phyloP scores from a whole-genome alignment of 2,113 vertebrate species.

The Halichoerus grypus region DNA sequence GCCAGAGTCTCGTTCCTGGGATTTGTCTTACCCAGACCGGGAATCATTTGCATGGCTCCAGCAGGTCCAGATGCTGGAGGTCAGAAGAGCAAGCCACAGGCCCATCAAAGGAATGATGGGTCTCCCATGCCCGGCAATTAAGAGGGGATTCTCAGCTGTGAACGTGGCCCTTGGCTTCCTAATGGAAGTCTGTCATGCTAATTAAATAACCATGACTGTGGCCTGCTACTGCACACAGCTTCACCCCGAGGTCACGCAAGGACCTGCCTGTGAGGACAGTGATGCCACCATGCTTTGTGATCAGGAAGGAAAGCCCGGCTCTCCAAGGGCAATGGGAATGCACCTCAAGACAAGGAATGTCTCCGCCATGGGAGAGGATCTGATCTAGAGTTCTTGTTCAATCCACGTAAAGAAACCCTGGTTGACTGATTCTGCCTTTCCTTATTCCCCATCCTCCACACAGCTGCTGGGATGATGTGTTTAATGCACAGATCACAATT shows the following conservation, averaged over 20 bases:
- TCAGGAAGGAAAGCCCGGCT: constrained; percentile 48
- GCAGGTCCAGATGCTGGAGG: constrained; percentile 76
- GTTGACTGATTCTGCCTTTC: background rate
- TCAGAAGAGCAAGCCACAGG: constrained; percentile 81
- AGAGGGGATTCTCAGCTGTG: constrained; percentile 81
- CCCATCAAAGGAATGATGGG: constrained; percentile 82
- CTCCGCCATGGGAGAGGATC: rapidly evolving
- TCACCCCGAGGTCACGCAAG: constrained; percentile 63
- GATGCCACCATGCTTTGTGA: constrained; percentile 48
- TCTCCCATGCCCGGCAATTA: constrained; percentile 80
- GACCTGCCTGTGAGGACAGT: constrained; percentile 76
- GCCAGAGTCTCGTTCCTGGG: background rate
- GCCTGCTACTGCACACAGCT: constrained; percentile 71
- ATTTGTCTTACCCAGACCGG: background rate
- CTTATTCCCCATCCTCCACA: background rate
- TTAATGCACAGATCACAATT: background rate
- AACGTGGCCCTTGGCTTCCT: constrained; percentile 81
- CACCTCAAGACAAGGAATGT: background rate
- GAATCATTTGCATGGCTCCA: constrained; percentile 62
- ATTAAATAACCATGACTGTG: constrained; percentile 81
- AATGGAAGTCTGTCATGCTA: constrained; percentile 83
- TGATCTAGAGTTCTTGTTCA: background rate
- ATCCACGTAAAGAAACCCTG: constrained; percentile 56
- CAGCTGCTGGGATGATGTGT: background rate
- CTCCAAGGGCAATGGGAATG: constrained; percentile 1